phyloP scores from a whole-genome alignment of 2,113 vertebrate genomes.

The Daboia siamensis region DNA sequence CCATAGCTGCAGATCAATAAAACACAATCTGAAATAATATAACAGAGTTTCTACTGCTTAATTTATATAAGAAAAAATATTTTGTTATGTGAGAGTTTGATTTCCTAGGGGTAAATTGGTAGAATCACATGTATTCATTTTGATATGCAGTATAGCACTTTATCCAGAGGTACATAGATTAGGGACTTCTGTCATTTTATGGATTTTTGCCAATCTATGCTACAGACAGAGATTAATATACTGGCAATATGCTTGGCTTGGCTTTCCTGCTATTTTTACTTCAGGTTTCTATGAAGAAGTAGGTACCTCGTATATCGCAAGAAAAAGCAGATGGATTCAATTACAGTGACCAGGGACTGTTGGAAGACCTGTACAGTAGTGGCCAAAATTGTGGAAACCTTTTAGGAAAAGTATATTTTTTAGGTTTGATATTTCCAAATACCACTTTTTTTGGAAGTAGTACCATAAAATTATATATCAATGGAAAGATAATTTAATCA shows the following conservation, averaged over 20 bases:
- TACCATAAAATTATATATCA: no score
- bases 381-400: no score
- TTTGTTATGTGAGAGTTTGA: neutral
- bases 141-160: no score
- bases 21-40: neutral
- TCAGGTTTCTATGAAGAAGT: neutral
- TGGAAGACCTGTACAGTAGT: neutral
- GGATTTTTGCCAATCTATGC: neutral
- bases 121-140: neutral
- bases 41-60: neutral
- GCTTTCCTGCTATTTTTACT: neutral
- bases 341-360: neutral
- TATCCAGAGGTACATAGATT: no score
- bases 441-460: no score
- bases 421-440: no score
- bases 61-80: neutral
- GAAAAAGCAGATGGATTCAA: neutral
- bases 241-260: neutral
- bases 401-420: no score
- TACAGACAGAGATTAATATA: neutral
- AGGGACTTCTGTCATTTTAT: neutral
- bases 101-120: neutral
- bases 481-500: no score
- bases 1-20: neutral
- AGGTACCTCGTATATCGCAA: no score